Evolutionary conservation across 2,113 vertebrate species (phyloP).

Genomic region (Cathartes aura): DNA sequence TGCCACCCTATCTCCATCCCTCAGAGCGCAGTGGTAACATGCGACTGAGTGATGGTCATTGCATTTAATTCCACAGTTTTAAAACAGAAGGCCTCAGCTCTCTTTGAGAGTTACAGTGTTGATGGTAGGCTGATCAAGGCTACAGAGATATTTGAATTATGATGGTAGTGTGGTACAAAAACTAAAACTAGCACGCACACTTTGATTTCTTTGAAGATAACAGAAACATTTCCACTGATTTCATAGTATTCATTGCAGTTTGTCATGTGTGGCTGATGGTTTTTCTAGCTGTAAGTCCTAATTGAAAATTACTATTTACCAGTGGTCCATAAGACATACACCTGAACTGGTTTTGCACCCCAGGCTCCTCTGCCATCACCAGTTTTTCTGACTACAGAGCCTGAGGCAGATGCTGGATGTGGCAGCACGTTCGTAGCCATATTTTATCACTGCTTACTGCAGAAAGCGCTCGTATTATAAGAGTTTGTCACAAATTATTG

Average conservation of each 20-base stretch:
- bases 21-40: not conserved
- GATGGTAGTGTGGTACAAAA: not conserved
- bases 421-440: fast-evolving
- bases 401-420: not conserved
- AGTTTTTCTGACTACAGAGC: not conserved
- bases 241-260: not conserved
- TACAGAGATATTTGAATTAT: not conserved
- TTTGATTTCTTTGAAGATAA: not conserved
- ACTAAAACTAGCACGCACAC: not conserved
- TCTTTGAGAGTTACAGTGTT: not conserved
- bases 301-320: not conserved
- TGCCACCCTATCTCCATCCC: not conserved
- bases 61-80: not conserved
- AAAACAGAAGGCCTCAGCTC: not conserved
- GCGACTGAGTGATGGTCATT: not conserved
- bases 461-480: fast-evolving
- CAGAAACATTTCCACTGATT: not conserved
- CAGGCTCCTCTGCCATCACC: not conserved
- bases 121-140: not conserved
- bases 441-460: not conserved
- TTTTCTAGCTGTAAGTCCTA: not conserved
- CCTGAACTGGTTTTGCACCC: not conserved
- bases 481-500: not conserved
- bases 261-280: not conserved
- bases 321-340: not conserved